Base-by-base conservation (phyloP, 1,140 invertebrate species). In the Neelides sp. region DNA sequence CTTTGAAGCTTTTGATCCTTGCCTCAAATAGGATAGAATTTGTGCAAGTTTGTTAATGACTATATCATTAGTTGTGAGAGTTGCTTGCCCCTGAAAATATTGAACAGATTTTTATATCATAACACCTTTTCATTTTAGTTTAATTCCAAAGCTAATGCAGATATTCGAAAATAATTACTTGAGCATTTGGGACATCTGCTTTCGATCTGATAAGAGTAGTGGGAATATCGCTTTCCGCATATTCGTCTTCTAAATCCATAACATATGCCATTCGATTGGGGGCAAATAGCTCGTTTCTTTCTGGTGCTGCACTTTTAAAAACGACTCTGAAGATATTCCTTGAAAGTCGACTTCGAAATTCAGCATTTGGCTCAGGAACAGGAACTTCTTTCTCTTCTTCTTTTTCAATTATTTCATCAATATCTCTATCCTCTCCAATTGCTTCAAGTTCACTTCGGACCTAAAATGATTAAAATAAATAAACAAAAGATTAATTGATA, bases 241-340 rank as follows among this genome's bases (percentile, higher is more conserved):
- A 82, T 46, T 91, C 89, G 64, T 98, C 93, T 52, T 91, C 82
- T 50, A 98, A 67, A 62, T 98, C 94, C 42, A 98, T 88, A 2
- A 97, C 83, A 65, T 98, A 99, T 0, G 95, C 95, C 92, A 98
- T 98, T 13, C 95, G 75, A 34, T 91, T 87, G 0, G 91, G 85
- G 3, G 85, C 78, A 71, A 98, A 99, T n/a, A 96, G 65, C 61
- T 98, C 93, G 67, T 96, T 97, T 35, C 84, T 73, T 34, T 85
- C 79, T 39, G 71, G 68, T n/a, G 55, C 24, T 40, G 55, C 46
- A 42, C 23, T 57, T 40, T 57, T 45, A 42, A 61, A 61, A 13
- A 62, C 13, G 50, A 78, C 75, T 63, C 83, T 79, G 62, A 80
- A 78, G 39, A 88, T 77, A 58, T 83, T 83, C 40, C 77, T 74